Percentiles rank a stretch among this genome's conserved stretches.
Evolutionary conservation across 2,113 vertebrate species (phyloP).

Genomic region (Gobiocypris rarus): DNA sequence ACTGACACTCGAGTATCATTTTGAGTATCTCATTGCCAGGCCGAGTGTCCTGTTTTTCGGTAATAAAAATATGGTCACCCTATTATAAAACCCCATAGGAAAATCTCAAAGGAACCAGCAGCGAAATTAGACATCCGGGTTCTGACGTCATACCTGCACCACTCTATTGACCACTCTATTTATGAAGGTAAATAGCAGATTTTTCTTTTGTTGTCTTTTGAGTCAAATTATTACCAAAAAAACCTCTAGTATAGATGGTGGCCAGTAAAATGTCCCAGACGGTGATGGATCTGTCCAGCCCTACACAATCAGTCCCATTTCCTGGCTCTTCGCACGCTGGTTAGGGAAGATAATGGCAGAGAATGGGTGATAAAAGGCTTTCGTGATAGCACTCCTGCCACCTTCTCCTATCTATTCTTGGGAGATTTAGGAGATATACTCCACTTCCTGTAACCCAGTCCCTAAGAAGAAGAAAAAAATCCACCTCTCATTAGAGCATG

Average conservation of each 20-base stretch:
- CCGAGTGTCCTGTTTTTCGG: too few species aligned
- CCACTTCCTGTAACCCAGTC: constrained; percentile 31
- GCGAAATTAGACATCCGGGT: too few species aligned
- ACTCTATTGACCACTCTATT: too few species aligned
- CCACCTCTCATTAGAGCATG: constrained; percentile 38
- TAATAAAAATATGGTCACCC: too few species aligned
- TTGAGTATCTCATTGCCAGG: too few species aligned
- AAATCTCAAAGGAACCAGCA: too few species aligned
- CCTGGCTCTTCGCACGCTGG: constrained; percentile 48
- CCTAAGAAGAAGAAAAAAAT: constrained; percentile 16
- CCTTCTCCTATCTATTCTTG: constrained; percentile 44
- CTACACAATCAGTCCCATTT: constrained; percentile 50
- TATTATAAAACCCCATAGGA: too few species aligned
- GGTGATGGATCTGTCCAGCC: constrained; percentile 61
- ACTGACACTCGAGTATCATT: too few species aligned
- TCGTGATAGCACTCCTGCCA: constrained; percentile 50
- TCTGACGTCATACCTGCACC: too few species aligned
- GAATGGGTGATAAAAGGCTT: constrained; percentile 62
- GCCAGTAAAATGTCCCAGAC: constrained; percentile 43
- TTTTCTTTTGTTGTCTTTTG: too few species aligned
- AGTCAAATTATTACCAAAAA: too few species aligned
- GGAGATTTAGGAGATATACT: constrained; percentile 50
- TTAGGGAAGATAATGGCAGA: constrained; percentile 57
- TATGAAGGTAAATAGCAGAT: too few species aligned
- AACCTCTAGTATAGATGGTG: not conserved